phyloP scores from a whole-genome alignment of 2,113 vertebrate genomes.

The Dipodomys merriami region DNA sequence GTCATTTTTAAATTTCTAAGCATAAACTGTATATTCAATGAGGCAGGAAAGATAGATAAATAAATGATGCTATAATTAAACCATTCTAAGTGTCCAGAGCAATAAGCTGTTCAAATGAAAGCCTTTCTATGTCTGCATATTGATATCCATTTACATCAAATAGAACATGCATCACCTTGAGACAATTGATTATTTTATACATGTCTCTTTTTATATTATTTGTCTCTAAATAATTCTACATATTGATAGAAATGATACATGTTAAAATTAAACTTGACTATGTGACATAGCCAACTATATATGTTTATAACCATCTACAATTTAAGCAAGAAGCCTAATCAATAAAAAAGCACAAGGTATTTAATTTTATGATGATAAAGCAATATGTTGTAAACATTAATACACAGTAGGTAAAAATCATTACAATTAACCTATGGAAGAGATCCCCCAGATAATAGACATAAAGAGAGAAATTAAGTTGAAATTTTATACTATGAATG shows the following conservation, averaged over 20 bases:
- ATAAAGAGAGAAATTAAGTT: background rate
- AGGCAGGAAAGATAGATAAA: slow-evolving; percentile 15
- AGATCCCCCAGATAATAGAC: background rate
- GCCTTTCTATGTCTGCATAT: slow-evolving; percentile 5
- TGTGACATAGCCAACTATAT: background rate
- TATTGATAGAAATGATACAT: background rate
- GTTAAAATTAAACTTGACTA: background rate
- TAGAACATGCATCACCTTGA: slow-evolving; percentile 42
- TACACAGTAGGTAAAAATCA: background rate
- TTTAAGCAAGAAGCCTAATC: background rate
- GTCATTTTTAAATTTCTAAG: slow-evolving; percentile 35
- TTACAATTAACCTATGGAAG: background rate
- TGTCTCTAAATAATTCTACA: slow-evolving; percentile 23
- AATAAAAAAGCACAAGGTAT: background rate
- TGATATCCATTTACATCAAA: slow-evolving; percentile 38
- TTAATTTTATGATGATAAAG: background rate
- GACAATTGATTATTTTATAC: slow-evolving; percentile 49
- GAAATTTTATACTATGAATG: background rate
- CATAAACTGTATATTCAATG: slow-evolving; percentile 22
- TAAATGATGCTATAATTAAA: background rate
- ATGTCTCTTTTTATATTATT: slow-evolving; percentile 23
- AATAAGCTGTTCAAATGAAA: slow-evolving; percentile 31
- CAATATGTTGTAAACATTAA: background rate
- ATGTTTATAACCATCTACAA: background rate
- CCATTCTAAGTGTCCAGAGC: slow-evolving; percentile 17